phyloP scores from a whole-genome alignment of 2,797 vertebrate species.

The Argyrosomus regius region DNA sequence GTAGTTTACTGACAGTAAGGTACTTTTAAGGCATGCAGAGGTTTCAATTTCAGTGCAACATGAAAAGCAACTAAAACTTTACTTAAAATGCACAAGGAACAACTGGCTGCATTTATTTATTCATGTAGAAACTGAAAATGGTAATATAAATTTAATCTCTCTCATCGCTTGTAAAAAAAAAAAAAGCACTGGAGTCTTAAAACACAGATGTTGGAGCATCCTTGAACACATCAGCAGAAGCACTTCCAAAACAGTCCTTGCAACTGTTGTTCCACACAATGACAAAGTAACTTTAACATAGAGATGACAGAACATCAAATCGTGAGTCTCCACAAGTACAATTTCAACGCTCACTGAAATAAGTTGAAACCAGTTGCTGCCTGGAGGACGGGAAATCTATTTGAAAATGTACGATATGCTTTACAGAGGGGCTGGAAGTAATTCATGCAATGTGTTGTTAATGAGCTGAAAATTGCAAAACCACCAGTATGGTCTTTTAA shows the following conservation, averaged over 20 bases:
- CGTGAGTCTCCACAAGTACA: not conserved
- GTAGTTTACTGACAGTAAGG: not conserved
- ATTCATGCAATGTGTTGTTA: constrained; percentile 15
- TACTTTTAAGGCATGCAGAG: no score
- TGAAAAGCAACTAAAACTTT: not conserved
- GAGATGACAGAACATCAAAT: constrained; percentile 8
- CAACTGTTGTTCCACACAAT: not conserved
- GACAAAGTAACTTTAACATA: not conserved
- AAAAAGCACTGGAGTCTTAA: not conserved
- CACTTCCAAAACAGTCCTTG: not conserved
- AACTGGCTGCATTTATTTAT: not conserved
- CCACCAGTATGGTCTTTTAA: not conserved
- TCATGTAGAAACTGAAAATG: not conserved
- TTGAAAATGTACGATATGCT: not conserved
- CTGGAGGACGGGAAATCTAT: not conserved
- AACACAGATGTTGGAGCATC: not conserved
- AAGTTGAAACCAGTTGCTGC: constrained; percentile 8
- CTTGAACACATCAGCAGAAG: not conserved
- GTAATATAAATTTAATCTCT: not conserved
- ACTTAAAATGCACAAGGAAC: not conserved
- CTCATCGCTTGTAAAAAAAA: no score
- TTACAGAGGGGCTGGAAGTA: not conserved
- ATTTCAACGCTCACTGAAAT: not conserved
- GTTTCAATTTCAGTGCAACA: not conserved
- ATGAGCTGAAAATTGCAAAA: constrained; percentile 17